These are phyloP conservation scores for Lytechinus variegatus DNA, from an alignment of 35 echinoderm and acorn worm species.

Conservation along the genomic window DNA sequence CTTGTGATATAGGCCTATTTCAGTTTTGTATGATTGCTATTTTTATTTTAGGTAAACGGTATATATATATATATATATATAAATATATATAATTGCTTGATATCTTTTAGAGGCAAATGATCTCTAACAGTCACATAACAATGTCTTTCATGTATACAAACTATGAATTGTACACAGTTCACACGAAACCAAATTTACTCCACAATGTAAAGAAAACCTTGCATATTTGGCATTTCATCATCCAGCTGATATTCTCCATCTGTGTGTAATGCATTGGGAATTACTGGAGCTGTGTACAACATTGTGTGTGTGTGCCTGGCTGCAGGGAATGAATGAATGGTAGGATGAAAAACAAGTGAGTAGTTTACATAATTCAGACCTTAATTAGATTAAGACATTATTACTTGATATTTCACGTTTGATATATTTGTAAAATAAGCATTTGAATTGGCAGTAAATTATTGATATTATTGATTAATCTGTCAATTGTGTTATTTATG, in stretches of 20 bases:
- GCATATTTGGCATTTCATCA: slow-evolving; percentile 19
- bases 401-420: not conserved
- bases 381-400: not conserved
- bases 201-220: not conserved
- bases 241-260: not conserved
- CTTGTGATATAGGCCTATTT: too few species aligned
- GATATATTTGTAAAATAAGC: not conserved
- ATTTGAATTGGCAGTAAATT: not conserved
- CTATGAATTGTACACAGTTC: too few species aligned
- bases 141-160: too few species aligned
- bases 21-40: too few species aligned
- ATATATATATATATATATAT: too few species aligned
- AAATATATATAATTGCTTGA: too few species aligned
- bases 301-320: not conserved
- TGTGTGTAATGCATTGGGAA: not conserved
- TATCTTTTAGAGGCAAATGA: too few species aligned
- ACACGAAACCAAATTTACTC: not conserved
- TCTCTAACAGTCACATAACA: too few species aligned
- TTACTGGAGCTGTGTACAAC: not conserved
- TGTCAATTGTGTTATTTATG: not conserved
- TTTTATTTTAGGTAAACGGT: too few species aligned
- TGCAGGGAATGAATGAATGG: not conserved
- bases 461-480: not conserved
- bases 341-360: not conserved
- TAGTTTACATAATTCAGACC: not conserved